A percentile compares a stretch with the other conserved stretches of the same genome.
Evolutionary conservation across 2,888 invertebrate genomes (phyloP).

Genomic region (Lepas anatifera): DNA sequence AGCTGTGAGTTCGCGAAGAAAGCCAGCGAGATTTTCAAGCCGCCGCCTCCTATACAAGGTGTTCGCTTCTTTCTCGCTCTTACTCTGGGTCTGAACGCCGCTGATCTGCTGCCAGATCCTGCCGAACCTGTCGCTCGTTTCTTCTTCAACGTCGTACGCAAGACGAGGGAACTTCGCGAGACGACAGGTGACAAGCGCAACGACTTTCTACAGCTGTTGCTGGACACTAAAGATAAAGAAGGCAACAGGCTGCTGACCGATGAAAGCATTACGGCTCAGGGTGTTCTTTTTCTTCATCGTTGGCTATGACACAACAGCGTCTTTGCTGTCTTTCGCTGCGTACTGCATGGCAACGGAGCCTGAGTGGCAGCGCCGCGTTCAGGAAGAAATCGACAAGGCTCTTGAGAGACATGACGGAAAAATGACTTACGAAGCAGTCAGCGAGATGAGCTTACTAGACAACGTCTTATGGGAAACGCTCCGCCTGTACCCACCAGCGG

Average conservation of each 20-base stretch:
- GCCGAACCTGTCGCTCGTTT: neutral
- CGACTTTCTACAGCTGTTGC: neutral
- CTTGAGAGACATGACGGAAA: constrained; percentile 37
- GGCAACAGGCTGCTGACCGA: neutral
- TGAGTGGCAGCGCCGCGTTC: constrained; percentile 39
- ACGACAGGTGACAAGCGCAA: neutral
- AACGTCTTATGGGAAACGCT: constrained; percentile 46
- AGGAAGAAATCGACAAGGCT: constrained; percentile 39
- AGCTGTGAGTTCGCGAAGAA: constrained; percentile 27
- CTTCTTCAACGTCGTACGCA: neutral
- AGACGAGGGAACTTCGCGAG: neutral
- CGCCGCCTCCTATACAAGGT: too few species aligned
- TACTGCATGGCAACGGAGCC: constrained; percentile 43
- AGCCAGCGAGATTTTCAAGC: neutral
- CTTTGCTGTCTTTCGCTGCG: constrained; percentile 44
- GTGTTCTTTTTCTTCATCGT: constrained; percentile 48
- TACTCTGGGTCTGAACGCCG: too few species aligned
- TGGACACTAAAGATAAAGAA: neutral
- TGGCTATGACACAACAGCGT: constrained; percentile 51
- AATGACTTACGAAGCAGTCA: constrained; percentile 41
- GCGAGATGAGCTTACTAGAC: constrained; percentile 44
- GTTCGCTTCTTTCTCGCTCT: too few species aligned
- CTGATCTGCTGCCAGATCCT: neutral
- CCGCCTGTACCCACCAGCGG: constrained; percentile 46
- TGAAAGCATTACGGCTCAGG: constrained; percentile 36